Conservation (phyloP, 1,140 invertebrate genomes). For the Trachelipus rathkii region DNA sequence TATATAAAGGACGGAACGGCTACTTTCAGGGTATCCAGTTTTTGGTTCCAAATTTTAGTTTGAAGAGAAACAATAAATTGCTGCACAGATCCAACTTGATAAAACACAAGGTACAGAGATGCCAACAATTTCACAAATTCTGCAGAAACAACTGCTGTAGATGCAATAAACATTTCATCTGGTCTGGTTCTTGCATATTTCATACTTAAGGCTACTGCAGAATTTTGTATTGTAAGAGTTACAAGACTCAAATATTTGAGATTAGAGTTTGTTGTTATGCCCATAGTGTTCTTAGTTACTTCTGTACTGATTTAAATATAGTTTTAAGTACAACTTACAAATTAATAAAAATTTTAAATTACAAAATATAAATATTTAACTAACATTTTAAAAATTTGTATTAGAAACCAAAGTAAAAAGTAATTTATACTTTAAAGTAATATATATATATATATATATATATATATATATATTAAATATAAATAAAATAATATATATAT, state of each 20-base stretch:
- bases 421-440: too few relatives aligned
- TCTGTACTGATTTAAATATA: too few relatives aligned
- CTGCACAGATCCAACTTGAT: slow-evolving; percentile 59
- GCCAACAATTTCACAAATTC: slow-evolving; percentile 89
- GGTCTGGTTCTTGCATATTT: slow-evolving; percentile 80
- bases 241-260: slow-evolving; percentile 85
- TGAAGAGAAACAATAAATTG: slow-evolving; percentile 57
- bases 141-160: slow-evolving; percentile 93
- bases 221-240: slow-evolving; percentile 90
- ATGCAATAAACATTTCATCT: slow-evolving; percentile 85
- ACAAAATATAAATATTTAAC: too few relatives aligned
- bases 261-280: not conserved
- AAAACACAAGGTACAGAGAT: slow-evolving; percentile 72
- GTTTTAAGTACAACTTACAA: too few relatives aligned
- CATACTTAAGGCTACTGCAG: slow-evolving; percentile 87
- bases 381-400: too few relatives aligned
- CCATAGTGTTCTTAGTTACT: too few relatives aligned
- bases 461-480: too few relatives aligned
- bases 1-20: slow-evolving; percentile 91
- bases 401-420: too few relatives aligned
- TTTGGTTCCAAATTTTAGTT: slow-evolving; percentile 72
- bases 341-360: too few relatives aligned
- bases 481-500: too few relatives aligned
- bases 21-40: slow-evolving; percentile 79
- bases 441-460: too few relatives aligned